These are phyloP conservation scores for Heteromormyrus szaboi DNA, from an alignment of 2,797 vertebrate species.

Conservation along the genomic window DNA sequence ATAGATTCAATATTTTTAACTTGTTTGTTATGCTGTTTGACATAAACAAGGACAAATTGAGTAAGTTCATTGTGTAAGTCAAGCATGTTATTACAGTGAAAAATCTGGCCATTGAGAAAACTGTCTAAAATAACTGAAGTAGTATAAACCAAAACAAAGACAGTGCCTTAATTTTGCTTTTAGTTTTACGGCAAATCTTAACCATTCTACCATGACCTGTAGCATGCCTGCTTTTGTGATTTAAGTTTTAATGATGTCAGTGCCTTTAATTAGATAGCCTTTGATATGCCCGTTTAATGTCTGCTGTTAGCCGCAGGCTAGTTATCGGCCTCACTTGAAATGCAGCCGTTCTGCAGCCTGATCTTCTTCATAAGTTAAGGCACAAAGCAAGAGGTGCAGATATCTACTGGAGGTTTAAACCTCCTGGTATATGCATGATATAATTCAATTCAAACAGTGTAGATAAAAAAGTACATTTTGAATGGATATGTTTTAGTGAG, in stretches of 20 bases:
- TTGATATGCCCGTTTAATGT: conserved; percentile 1
- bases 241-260: not conserved
- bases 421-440: not conserved
- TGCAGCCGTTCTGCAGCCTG: not conserved
- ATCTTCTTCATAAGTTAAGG: not conserved
- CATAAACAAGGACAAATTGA: not conserved
- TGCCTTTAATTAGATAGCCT: not conserved
- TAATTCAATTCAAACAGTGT: not conserved
- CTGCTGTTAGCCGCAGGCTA: not conserved
- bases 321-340: not conserved
- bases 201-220: not conserved
- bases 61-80: not conserved
- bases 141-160: not conserved
- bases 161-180: not conserved
- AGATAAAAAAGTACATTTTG: not conserved
- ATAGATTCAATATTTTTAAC: conserved; percentile 22
- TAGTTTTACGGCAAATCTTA: not conserved
- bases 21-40: not conserved
- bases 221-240: not conserved
- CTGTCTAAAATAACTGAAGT: not conserved
- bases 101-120: not conserved
- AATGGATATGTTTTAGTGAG: not conserved
- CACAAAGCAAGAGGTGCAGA: not conserved
- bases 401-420: not conserved
- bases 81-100: not conserved